Evolutionary conservation across 2,113 vertebrate species (phyloP).

Genomic region (Elachura formosa): DNA sequence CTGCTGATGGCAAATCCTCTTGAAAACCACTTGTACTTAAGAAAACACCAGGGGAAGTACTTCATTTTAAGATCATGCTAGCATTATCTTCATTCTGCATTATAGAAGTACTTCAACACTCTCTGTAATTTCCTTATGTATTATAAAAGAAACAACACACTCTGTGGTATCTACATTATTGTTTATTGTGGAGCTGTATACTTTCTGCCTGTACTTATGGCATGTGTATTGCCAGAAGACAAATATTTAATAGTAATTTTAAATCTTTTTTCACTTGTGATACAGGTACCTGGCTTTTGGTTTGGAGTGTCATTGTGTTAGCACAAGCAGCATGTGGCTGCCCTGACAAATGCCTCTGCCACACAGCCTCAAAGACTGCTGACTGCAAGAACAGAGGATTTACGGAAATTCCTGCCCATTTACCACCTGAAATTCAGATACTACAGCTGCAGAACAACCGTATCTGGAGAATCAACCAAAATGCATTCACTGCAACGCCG

Average conservation of each 20-base stretch:
- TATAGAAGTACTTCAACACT: background rate
- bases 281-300: slow-evolving; percentile 72
- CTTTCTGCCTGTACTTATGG: background rate
- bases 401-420: slow-evolving; percentile 78
- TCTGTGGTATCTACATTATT: background rate
- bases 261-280: slow-evolving; percentile 19
- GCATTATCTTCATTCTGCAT: background rate
- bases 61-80: background rate
- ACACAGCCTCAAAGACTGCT: slow-evolving; percentile 77
- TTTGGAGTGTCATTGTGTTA: slow-evolving; percentile 56
- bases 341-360: slow-evolving; percentile 85
- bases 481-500: slow-evolving; percentile 80
- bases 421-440: slow-evolving; percentile 83
- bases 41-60: background rate
- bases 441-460: slow-evolving; percentile 89
- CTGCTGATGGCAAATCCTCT: background rate
- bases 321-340: slow-evolving; percentile 65
- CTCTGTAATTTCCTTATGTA: background rate
- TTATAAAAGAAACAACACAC: background rate
- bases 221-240: background rate
- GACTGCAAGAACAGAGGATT: slow-evolving; percentile 87
- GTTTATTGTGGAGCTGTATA: background rate
- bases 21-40: background rate
- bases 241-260: background rate
- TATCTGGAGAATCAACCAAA: slow-evolving; percentile 81